A percentile compares a stretch with the other conserved stretches of the same genome.
Conservation (phyloP, 2,888 invertebrate genomes). For the Aphidius colemani region DNA sequence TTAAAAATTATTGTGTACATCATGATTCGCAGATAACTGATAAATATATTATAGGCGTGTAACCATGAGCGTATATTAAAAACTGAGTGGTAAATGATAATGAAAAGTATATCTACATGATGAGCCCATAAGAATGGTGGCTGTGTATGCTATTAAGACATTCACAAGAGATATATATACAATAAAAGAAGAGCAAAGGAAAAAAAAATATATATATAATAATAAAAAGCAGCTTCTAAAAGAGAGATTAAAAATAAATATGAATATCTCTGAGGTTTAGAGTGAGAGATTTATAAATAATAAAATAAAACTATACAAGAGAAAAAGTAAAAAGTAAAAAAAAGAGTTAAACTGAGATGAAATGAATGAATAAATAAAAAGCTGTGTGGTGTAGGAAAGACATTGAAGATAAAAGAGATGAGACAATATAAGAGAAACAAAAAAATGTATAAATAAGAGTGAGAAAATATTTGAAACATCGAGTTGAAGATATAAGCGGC, state of each 20-base stretch:
- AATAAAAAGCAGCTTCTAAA: slow-evolving; percentile 16
- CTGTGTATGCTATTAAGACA: slow-evolving; percentile 48
- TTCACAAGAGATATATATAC: slow-evolving; percentile 45
- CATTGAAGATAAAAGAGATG: slow-evolving; percentile 17
- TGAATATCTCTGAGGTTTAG: slow-evolving; percentile 26
- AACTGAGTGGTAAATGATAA: background rate
- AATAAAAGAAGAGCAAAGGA: slow-evolving; percentile 8
- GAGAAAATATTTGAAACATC: slow-evolving; percentile 31
- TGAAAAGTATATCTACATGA: background rate
- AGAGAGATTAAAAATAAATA: slow-evolving; percentile 32
- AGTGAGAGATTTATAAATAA: background rate
- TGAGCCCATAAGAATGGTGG: slow-evolving; percentile 13
- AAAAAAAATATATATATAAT: slow-evolving; percentile 33
- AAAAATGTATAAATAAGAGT: slow-evolving; percentile 23
- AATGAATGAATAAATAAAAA: slow-evolving; percentile 29
- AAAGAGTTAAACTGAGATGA: slow-evolving; percentile 38
- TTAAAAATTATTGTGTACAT: too few relatives aligned
- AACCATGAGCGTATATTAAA: background rate
- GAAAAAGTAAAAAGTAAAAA: slow-evolving; percentile 15
- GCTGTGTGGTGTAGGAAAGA: slow-evolving; percentile 25
- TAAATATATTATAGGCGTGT: background rate
- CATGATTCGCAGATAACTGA: too few relatives aligned
- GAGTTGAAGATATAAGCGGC: slow-evolving; percentile 4
- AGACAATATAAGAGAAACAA: slow-evolving; percentile 26
- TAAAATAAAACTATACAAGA: background rate